Evolutionary conservation across 2,888 invertebrate species (phyloP), one percentile per base, ranked within the genome.

Genomic region (Drosophila putrida): DNA sequence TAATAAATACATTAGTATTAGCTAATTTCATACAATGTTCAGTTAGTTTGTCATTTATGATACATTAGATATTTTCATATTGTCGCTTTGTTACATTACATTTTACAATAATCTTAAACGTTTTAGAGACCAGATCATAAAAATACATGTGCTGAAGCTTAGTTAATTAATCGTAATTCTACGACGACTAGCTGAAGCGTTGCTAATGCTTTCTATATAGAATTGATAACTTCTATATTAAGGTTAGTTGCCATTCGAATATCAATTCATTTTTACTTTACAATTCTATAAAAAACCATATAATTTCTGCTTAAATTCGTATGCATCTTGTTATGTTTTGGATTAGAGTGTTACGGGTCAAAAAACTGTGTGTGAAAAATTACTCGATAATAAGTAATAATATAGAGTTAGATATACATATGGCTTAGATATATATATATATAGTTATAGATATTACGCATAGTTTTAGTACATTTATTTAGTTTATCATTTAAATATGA

Each of bases 61-160:
- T 88, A 88, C 87, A 86, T 68, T 62, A 72, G 66, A 82, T 82
- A 88, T 72, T 64, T 72, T 83, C 80, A 88, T 82, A 82, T 82
- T 82, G 82, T 82, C 82, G 86, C 71, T 82, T 88, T 88, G 86
- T 84, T 84, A 89, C 88, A 81, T 86, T 82, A 80, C 81, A 82
- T 71, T 89, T 82, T 88, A 84, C 83, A 89, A 68, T 70, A 47
- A 82, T 63, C 83, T 76, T 89, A 82, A 55, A 57, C 44, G 39
- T 60, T 60, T 50, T 20, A 46, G 59, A 77, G 88, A 79, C 55
- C 43, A 55, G 79, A 82, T 79, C 72, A 72, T 82, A 67, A 76
- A 82, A 88, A 83, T 55, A 55, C 55, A 47, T 80, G 64, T 71
- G 83, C 90, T 77, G 76, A 84, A 84, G 83, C 83, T 76, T 79